Evolutionary conservation across 2,797 vertebrate genomes (phyloP).

Genomic region (Lithobates sylvaticus): DNA sequence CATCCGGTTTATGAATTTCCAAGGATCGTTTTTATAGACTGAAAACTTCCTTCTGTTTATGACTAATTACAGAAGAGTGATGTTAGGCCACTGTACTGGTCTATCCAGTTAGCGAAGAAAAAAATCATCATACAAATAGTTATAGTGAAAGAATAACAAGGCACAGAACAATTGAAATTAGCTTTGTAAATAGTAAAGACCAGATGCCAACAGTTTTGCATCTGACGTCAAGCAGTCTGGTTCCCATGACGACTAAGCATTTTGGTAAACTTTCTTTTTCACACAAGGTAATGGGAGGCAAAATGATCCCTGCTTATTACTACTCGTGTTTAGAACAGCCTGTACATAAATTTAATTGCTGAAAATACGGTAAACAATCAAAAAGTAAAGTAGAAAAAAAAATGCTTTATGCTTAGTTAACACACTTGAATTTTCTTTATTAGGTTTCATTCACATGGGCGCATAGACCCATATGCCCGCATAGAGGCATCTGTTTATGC

Average conservation of each 20-base stretch:
- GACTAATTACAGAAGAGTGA: neutral
- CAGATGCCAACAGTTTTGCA: conserved; percentile 37
- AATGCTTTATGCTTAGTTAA: neutral
- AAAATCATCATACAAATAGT: neutral
- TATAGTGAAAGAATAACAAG: conserved; percentile 23
- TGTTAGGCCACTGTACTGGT: neutral
- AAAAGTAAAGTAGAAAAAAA: neutral
- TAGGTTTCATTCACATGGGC: no score
- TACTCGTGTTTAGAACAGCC: neutral
- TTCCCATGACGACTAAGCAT: conserved; percentile 30
- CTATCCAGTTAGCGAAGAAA: neutral
- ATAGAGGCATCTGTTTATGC: no score
- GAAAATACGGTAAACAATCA: conserved; percentile 2
- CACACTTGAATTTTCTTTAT: no score
- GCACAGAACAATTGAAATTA: conserved; percentile 23
- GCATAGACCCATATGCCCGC: no score
- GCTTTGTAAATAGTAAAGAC: conserved; percentile 19
- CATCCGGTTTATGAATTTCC: no score
- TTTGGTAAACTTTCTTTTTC: conserved; percentile 48
- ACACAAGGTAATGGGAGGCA: conserved; percentile 25
- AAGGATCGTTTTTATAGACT: neutral
- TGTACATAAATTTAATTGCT: neutral
- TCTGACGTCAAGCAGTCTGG: conserved; percentile 48
- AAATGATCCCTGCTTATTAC: conserved; percentile 24
- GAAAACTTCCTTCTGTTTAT: neutral